A percentile compares a stretch with the other conserved stretches of the same genome.
These are phyloP conservation scores for Bryconaethiops microstoma DNA, from an alignment of 2,797 vertebrate species.

Conservation along the genomic window DNA sequence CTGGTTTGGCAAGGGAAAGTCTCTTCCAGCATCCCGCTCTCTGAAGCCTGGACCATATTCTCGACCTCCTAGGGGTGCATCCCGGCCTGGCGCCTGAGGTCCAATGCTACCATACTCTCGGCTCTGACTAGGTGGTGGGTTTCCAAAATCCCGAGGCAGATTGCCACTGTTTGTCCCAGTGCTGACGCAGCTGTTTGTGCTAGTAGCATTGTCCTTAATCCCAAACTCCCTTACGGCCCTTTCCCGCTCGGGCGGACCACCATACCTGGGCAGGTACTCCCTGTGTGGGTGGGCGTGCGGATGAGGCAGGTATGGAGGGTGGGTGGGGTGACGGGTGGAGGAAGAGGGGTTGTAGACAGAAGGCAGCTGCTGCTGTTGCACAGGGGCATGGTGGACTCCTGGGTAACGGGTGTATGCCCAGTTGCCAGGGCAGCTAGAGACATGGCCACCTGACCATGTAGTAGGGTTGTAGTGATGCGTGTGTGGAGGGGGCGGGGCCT, in stretches of 20 bases:
- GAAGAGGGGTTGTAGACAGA: slow-evolving; percentile 84
- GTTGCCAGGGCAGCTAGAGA: slow-evolving; percentile 77
- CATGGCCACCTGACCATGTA: slow-evolving; percentile 80
- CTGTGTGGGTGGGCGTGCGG: slow-evolving; percentile 79
- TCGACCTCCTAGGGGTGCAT: slow-evolving; percentile 72
- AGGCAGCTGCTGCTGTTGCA: slow-evolving; percentile 83
- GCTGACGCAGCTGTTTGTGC: slow-evolving; percentile 65
- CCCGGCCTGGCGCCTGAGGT: slow-evolving; percentile 70
- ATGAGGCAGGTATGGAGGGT: slow-evolving; percentile 79
- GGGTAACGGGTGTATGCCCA: slow-evolving; percentile 83
- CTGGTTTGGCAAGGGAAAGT: slow-evolving; percentile 75
- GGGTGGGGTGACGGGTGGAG: slow-evolving; percentile 76
- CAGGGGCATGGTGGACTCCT: slow-evolving; percentile 79
- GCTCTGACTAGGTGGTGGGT: slow-evolving; percentile 70
- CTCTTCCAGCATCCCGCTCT: slow-evolving; percentile 79
- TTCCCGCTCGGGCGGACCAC: slow-evolving; percentile 76
- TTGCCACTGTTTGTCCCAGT: slow-evolving; percentile 67
- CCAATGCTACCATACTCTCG: slow-evolving; percentile 68
- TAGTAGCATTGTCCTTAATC: slow-evolving; percentile 75
- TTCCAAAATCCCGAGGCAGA: slow-evolving; percentile 74
- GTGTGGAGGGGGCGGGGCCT: slow-evolving; percentile 73
- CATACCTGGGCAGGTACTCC: slow-evolving; percentile 82
- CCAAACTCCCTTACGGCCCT: slow-evolving; percentile 76
- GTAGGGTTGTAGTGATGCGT: slow-evolving; percentile 89
- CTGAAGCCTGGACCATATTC: slow-evolving; percentile 79